Percentiles rank a stretch among this genome's conserved stretches.
Evolutionary conservation across 1,140 invertebrate genomes (phyloP).

Genomic region (Monomorium pharaonis): DNA sequence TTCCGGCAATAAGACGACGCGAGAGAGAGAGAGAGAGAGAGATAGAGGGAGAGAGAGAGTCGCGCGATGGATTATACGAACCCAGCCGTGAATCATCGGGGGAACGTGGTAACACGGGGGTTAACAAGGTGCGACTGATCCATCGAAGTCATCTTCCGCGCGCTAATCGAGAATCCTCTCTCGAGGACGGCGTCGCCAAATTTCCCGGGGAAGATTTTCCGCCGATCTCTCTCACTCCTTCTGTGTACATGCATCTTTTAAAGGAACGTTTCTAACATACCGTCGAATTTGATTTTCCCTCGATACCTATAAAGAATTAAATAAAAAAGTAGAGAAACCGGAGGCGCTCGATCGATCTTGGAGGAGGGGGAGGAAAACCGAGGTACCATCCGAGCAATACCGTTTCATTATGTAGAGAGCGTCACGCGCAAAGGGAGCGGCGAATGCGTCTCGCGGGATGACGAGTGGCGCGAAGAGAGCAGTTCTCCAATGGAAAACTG

Average conservation of each 20-base stretch:
- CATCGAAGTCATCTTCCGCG: background rate
- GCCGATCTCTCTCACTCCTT: background rate
- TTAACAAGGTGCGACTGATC: constrained; percentile 60
- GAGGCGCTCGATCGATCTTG: background rate
- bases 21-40: background rate
- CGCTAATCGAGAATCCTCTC: background rate
- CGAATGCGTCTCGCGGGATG: constrained; percentile 12
- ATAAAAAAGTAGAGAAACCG: background rate
- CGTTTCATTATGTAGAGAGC: constrained; percentile 44
- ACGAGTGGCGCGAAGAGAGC: background rate
- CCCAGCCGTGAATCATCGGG: background rate
- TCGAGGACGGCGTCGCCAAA: background rate
- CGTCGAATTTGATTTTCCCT: background rate
- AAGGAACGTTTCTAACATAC: background rate
- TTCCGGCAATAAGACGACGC: constrained; percentile 40
- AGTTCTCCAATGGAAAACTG: constrained; percentile 36
- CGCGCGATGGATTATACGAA: constrained; percentile 27
- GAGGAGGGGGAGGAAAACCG: background rate
- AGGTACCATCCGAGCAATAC: background rate
- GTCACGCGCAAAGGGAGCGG: background rate
- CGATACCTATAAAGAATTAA: background rate
- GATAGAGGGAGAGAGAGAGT: too few relatives aligned
- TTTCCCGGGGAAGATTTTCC: background rate
- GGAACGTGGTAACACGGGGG: constrained; percentile 39
- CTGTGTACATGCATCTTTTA: background rate